Evolutionary conservation across 2,888 invertebrate species (phyloP), one percentile per base, ranked within the genome.

Genomic region (Philereme transversata): DNA sequence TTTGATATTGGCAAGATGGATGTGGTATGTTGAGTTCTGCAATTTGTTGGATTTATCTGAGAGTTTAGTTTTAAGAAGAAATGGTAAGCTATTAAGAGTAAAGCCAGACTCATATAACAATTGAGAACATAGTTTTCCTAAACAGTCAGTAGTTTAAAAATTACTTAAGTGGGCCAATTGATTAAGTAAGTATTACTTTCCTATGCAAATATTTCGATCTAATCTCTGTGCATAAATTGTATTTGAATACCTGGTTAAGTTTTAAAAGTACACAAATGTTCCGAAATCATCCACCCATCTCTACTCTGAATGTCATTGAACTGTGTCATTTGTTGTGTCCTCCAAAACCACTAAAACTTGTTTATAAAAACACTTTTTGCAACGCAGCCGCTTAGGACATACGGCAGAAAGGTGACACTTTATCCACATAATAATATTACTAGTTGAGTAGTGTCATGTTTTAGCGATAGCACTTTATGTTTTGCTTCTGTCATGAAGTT

Each of bases 1-100:
- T 97, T 99, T 76, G 97, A 97, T 69, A 93, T 88, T 56, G 92
- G 90, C 45, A 93, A 90, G 73, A 93, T 91, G 93, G 92, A 93
- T 81, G 87, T 91, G 84, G 93, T 93, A 72, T 86, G 91, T 62
- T 49, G 51, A 55, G 34, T 60, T 50, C 41, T 38, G 5, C 40
- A 40, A 40, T 6, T 51, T 50, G 35, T 56, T 49, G 36, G 47
- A 40, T 11, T 43, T 40, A 22, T 22, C 22, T 22, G 22, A 22
- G 22, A 22, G 22, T 22, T 22, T 22, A 22, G 22, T 22, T 22
- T 22, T 22, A 22, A 22, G 22, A 22, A 2, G 22, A 3, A 22
- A 22, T 22, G 22, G 22, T 22, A 22, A 22, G 22, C 22, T 3
- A 22, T 2, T 22, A 22, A 22, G 22, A 22, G 22, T 22, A 22